phyloP scores from a whole-genome alignment of 2,888 invertebrate genomes.

The Carterocephalus palaemon region DNA sequence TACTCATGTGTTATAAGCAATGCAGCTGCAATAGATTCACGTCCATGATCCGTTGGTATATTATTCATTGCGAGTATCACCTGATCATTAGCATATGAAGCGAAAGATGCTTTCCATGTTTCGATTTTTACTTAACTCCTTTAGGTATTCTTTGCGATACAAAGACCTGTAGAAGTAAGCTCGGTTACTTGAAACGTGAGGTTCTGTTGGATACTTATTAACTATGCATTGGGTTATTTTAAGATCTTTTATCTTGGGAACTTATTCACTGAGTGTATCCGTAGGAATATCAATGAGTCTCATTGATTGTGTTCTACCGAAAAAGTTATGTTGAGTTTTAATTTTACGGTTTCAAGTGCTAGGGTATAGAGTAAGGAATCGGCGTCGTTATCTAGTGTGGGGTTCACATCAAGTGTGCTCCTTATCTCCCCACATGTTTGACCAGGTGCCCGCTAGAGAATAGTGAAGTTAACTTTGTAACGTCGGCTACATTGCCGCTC shows the following conservation, averaged over 20 bases:
- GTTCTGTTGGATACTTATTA: constrained; percentile 9
- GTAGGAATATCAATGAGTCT: constrained; percentile 10
- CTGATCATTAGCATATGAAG: constrained; percentile 65
- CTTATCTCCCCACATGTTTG: constrained; percentile 74
- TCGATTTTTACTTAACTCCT: constrained; percentile 58
- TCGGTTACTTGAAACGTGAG: constrained; percentile 34
- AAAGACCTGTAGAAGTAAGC: constrained; percentile 41
- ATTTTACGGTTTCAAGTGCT: constrained; percentile 43
- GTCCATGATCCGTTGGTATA: constrained; percentile 50
- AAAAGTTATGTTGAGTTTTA: constrained; percentile 3
- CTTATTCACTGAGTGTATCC: constrained; percentile 10
- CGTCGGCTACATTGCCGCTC: constrained; percentile 51
- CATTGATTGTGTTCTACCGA: not conserved
- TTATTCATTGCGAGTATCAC: constrained; percentile 45
- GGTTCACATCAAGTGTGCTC: constrained; percentile 71
- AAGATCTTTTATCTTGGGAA: constrained; percentile 18
- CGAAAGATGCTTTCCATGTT: constrained; percentile 58
- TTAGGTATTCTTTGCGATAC: constrained; percentile 46
- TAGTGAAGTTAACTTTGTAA: constrained; percentile 38
- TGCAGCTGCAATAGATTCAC: no score
- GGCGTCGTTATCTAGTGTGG: constrained; percentile 59
- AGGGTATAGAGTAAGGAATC: constrained; percentile 49
- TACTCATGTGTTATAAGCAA: no score
- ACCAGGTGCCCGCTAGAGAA: constrained; percentile 65
- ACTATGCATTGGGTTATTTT: constrained; percentile 16